Percentiles rank a stretch among this genome's conserved stretches.
These are phyloP conservation scores for Chironomus striatipennis DNA, from an alignment of 1,140 invertebrate species.

Conservation along the genomic window DNA sequence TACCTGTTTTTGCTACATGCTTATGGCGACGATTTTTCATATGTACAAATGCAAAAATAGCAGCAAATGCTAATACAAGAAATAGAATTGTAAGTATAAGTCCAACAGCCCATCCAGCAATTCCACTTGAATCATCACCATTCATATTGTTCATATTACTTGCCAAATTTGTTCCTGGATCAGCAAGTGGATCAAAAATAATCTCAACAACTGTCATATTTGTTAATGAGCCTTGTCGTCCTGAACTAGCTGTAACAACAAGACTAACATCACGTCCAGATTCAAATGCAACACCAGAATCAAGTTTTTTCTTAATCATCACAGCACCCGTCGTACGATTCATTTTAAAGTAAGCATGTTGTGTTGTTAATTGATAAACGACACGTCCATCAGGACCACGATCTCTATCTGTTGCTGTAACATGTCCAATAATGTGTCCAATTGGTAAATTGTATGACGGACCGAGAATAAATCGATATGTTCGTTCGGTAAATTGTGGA, in stretches of 20 bases:
- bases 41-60: constrained; percentile 72
- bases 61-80: constrained; percentile 69
- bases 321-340: constrained; percentile 85
- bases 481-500: constrained; percentile 79
- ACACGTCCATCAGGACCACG: constrained; percentile 85
- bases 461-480: constrained; percentile 73
- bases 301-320: constrained; percentile 69
- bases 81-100: constrained; percentile 72
- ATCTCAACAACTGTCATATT: constrained; percentile 83
- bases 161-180: constrained; percentile 49
- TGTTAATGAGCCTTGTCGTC: constrained; percentile 71
- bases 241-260: constrained; percentile 78
- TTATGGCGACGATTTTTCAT: constrained; percentile 72
- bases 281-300: constrained; percentile 48
- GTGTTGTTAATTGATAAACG: constrained; percentile 76
- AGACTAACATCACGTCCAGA: constrained; percentile 63
- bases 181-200: constrained; percentile 58
- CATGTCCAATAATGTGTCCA: constrained; percentile 76
- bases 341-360: constrained; percentile 80
- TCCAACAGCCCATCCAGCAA: constrained; percentile 81
- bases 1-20: constrained; percentile 66
- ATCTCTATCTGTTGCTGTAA: constrained; percentile 82
- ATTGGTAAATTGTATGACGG: constrained; percentile 51
- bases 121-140: constrained; percentile 48
- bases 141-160: constrained; percentile 32